These are phyloP conservation scores for Lysiphlebus fabarum DNA, from an alignment of 1,140 invertebrate species.

Conservation along the genomic window DNA sequence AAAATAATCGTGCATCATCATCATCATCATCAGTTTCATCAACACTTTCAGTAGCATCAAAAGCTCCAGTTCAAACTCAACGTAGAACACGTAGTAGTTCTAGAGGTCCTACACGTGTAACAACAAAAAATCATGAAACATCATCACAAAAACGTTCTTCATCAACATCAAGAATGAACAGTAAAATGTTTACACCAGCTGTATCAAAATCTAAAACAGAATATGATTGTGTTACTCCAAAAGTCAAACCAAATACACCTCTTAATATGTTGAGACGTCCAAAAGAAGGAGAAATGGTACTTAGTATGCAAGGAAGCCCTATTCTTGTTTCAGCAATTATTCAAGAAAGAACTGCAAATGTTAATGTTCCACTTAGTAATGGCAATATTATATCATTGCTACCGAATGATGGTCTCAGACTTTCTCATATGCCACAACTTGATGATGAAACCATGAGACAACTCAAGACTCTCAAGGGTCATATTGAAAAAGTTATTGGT, in stretches of 20 bases:
- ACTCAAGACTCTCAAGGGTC: conserved; percentile 58
- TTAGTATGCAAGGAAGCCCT: conserved; percentile 66
- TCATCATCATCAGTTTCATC: neutral
- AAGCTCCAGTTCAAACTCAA: neutral
- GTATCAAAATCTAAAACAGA: conserved; percentile 6
- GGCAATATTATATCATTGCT: conserved; percentile 62
- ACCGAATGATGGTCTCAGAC: conserved; percentile 56
- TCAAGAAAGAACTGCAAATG: conserved; percentile 58
- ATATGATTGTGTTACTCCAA: conserved; percentile 43
- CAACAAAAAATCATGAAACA: conserved; percentile 18
- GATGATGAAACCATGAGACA: conserved; percentile 55
- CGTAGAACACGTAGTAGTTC: conserved; percentile 31
- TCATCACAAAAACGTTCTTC: conserved; percentile 17
- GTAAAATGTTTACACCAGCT: conserved; percentile 40
- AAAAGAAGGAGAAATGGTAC: conserved; percentile 63
- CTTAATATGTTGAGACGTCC: conserved; percentile 61
- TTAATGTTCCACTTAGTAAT: conserved; percentile 62
- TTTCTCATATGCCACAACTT: conserved; percentile 58
- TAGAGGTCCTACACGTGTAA: conserved; percentile 13
- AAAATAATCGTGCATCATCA: conserved; percentile 1
- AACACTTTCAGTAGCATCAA: neutral
- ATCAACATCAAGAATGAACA: conserved; percentile 4
- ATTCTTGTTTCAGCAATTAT: conserved; percentile 56
- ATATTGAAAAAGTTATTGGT: conserved; percentile 58
- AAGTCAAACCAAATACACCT: conserved; percentile 60